Evolutionary conservation across 2,797 vertebrate genomes (phyloP), one percentile per base, ranked within the genome.

Genomic region (Crypturellus tataupa): DNA sequence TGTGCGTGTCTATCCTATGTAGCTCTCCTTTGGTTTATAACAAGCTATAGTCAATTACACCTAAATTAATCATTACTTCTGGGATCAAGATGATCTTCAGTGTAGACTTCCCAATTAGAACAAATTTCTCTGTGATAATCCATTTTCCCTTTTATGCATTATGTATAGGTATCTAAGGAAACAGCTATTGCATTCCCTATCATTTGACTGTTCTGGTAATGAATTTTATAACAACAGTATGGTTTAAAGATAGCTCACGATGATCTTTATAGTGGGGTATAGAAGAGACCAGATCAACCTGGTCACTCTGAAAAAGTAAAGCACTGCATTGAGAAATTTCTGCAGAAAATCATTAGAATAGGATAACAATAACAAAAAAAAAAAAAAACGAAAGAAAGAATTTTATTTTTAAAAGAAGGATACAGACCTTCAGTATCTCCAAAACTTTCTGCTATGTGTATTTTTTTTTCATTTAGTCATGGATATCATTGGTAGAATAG

Each of bases 1-100:
- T n/a, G 21, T 55, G 10, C 37, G 6, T 53, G 60, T 6, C 16
- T 55, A 25, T 10, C 4, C 11, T 39, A 19, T 0, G 0, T 42
- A 47, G 31, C 12, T 33, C 15, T 78, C 14, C 40, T 20, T 5
- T 51, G 14, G 4, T 40, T 64, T 64, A 29, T n/a, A 82, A 47
- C 4, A 79, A 63, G 12, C 2, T 21, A 82, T 20, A 72, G 11
- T 4, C 7, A 80, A 40, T 80, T 84, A 76, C 40, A 51, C 7
- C 31, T 56, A 37, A 46, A 37, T 37, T 47, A 39, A 8, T 23
- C 21, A 53, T 72, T 63, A 13, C 37, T 68, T 80, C 37, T 63
- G 6, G 62, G 76, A 58, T 51, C 18, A 80, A 63, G 25, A 25
- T 29, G 25, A 40, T 72, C 14, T 23, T 84, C 29, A 80, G 19